These are phyloP conservation scores for Saccostrea cuccullata DNA, from an alignment of 1,140 invertebrate genomes.

Conservation along the genomic window DNA sequence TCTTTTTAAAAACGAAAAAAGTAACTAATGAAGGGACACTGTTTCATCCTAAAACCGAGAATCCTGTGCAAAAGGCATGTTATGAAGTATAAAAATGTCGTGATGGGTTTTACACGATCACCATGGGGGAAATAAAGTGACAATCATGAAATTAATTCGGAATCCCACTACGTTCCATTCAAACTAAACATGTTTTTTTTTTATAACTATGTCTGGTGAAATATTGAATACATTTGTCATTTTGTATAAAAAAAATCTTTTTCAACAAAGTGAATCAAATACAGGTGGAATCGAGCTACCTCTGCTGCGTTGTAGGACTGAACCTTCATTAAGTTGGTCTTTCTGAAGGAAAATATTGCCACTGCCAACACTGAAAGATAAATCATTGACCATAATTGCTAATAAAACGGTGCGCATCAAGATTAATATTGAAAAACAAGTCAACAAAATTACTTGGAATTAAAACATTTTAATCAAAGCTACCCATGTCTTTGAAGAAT, in stretches of 20 bases:
- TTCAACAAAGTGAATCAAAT: neutral
- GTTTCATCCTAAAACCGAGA: too few species aligned
- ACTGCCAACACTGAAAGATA: slow-evolving; percentile 85
- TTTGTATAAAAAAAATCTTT: neutral
- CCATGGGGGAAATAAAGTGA: too few species aligned
- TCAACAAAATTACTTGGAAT: neutral
- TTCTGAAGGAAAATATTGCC: slow-evolving; percentile 93
- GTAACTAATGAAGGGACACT: too few species aligned
- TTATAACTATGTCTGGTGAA: neutral
- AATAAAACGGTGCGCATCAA: too few species aligned
- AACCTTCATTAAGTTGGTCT: slow-evolving; percentile 94
- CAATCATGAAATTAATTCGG: neutral
- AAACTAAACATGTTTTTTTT: neutral
- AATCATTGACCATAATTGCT: neutral
- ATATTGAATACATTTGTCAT: neutral
- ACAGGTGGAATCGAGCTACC: slow-evolving; percentile 75
- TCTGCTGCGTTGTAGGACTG: slow-evolving; percentile 90
- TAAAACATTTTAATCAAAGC: neutral
- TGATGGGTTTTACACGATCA: too few species aligned
- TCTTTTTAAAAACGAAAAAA: too few species aligned
- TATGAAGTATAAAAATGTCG: too few species aligned
- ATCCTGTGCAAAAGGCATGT: neutral
- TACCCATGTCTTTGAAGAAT: neutral
- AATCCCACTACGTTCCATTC: neutral
- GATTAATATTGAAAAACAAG: too few species aligned